Conservation (phyloP, 2,113 vertebrate genomes). For the Phoxinus phoxinus region DNA sequence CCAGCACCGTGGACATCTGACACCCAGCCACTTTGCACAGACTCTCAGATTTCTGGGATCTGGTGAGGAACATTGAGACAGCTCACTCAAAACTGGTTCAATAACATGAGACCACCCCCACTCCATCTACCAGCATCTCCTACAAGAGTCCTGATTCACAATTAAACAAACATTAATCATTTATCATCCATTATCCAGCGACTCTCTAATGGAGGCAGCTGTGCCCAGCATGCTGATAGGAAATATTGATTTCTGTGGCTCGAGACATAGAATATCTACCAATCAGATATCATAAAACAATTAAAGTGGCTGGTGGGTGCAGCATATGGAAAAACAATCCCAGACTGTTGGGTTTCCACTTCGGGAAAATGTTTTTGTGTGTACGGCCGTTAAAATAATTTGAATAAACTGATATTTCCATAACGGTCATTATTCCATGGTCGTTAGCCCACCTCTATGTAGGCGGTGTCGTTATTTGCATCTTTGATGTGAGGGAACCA, state of each 20-base stretch:
- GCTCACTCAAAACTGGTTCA: not conserved
- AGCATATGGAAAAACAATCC: not conserved
- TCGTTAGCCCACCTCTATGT: conserved; percentile 91
- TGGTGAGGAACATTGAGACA: not conserved
- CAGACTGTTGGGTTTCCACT: not conserved
- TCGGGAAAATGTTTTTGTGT: not conserved
- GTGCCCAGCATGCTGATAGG: conserved; percentile 24
- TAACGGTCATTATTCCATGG: not conserved
- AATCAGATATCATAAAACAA: conserved; percentile 29
- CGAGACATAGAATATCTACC: conserved; percentile 16
- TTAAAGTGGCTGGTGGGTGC: not conserved
- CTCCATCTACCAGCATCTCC: conserved; percentile 22
- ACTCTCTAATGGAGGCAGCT: conserved; percentile 51
- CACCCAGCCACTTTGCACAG: not conserved
- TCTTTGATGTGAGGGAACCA: conserved; percentile 99
- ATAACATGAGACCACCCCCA: conserved; percentile 14
- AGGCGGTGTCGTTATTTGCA: conserved; percentile 97
- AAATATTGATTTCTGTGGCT: conserved; percentile 41
- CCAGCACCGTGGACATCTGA: not conserved
- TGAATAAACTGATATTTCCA: not conserved
- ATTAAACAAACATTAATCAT: conserved; percentile 53
- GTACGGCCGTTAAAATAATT: not conserved
- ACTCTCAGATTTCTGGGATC: conserved; percentile 14
- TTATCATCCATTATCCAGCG: conserved; percentile 42
- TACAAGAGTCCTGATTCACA: conserved; percentile 17